Evolutionary conservation across 2,113 vertebrate genomes (phyloP).

Genomic region (Pyxicephalus adspersus): DNA sequence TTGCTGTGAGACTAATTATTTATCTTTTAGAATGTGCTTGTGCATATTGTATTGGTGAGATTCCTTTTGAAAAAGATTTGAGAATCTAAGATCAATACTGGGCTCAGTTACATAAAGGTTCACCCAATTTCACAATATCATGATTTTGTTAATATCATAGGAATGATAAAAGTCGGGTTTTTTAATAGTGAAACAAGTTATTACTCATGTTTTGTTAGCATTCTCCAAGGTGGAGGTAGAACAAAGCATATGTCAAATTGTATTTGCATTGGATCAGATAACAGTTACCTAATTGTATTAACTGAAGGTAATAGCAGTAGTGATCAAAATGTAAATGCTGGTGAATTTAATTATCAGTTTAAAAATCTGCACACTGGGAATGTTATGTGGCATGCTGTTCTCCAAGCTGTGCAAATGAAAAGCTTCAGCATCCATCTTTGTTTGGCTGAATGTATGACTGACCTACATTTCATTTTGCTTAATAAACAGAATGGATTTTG

Average conservation of each 20-base stretch:
- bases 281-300: constrained; percentile 62
- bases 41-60: too few species aligned
- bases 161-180: too few species aligned
- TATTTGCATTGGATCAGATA: constrained; percentile 59
- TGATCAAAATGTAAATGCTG: constrained; percentile 66
- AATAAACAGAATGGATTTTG: constrained; percentile 55
- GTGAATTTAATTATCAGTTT: constrained; percentile 70
- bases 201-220: neutral
- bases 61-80: too few species aligned
- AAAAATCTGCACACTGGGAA: constrained; percentile 67
- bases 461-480: constrained; percentile 63
- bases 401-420: constrained; percentile 67
- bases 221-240: neutral
- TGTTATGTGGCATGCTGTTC: constrained; percentile 64
- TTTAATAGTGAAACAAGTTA: neutral
- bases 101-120: too few species aligned
- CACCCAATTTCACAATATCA: too few species aligned
- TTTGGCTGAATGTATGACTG: constrained; percentile 61
- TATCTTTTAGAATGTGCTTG: too few species aligned
- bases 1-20: too few species aligned
- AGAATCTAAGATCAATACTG: too few species aligned
- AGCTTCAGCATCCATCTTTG: constrained; percentile 53
- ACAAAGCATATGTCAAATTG: constrained; percentile 42
- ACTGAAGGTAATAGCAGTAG: constrained; percentile 61
- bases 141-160: too few species aligned